Base-by-base conservation (phyloP, 2,888 invertebrate species). In the Mongoloraphidia duomilia region DNA sequence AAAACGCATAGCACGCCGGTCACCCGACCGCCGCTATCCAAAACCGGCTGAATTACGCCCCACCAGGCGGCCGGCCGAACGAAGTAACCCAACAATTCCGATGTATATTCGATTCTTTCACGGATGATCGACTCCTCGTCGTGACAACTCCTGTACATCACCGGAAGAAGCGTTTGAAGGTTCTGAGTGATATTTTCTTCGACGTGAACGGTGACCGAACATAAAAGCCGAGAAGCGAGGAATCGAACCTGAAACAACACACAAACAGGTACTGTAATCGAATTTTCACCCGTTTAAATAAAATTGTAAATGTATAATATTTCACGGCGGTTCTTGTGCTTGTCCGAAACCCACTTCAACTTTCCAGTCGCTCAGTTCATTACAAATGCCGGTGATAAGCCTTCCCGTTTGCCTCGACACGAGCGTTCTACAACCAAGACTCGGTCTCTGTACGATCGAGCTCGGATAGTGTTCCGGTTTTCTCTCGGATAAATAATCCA, bases 381-480 rank as follows among this genome's bases (percentile, higher is more conserved):
- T 70, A 42, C 73, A 67, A 55, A 91, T 72, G 38, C 83, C 85
- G 17, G 80, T 78, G 10, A 86, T 68, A 53, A 91, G 77, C 66
- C 82, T 84, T 46, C 80, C 76, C 53, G 86, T 72, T 60, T 90
- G 82, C 50, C 79, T 75, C 60, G 84, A 81, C 0, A 87, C 84
- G 44, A 95, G 66, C 2, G 74, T 73, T 9, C 93, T 77, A 61
- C 95, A 95, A 1, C 93, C 93, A 14, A 93, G 71, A 59, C 86
- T 87, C 0, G 93, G 92, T n/a, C 93, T 75, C 50, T 72, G 70
- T 10, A 85, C 82, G 79, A 58, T 34, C 61, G 63, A 47, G 43
- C 46, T 53, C 1, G 91, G 91, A 68, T 93, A 93, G 63, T 90
- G 83, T 4, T 69, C 61, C 0, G 82, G 80, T 26, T 26, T 26